Evolutionary conservation across 2,113 vertebrate genomes (phyloP).

Genomic region (Ploceus nigricollis): DNA sequence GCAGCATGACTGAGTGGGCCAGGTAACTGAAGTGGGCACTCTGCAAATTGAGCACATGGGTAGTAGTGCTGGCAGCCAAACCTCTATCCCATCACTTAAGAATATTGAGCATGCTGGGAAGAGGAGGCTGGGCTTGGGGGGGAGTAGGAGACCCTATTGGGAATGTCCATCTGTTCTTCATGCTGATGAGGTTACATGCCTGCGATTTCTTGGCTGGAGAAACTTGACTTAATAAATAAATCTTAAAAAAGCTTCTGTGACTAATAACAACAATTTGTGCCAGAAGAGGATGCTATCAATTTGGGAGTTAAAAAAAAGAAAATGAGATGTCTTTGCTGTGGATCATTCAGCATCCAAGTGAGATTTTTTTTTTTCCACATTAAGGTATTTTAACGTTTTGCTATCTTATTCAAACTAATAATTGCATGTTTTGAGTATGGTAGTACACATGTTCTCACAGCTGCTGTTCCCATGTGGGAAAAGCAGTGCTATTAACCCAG

Average conservation of each 20-base stretch:
- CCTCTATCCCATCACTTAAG: neutral
- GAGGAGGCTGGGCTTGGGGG: neutral
- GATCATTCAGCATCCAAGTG: neutral
- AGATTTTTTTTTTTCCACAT: neutral
- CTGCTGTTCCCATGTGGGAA: neutral
- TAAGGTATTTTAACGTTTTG: neutral
- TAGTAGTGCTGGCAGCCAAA: neutral
- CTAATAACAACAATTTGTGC: neutral
- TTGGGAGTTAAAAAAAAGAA: neutral
- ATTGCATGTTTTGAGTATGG: neutral
- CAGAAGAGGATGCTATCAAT: neutral
- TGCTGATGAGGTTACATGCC: constrained; percentile 13
- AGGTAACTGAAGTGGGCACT: neutral
- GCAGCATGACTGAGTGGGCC: neutral
- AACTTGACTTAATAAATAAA: constrained; percentile 6
- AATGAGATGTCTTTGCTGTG: neutral
- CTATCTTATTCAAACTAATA: neutral
- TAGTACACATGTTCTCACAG: neutral
- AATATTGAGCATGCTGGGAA: neutral
- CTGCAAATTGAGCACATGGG: neutral
- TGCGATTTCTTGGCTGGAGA: constrained; percentile 23
- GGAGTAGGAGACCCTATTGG: neutral
- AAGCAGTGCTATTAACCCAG: neutral
- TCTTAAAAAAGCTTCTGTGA: neutral
- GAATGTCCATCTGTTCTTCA: constrained; percentile 51